Conservation (phyloP, 2,113 vertebrate species). For the Gavia stellata region DNA sequence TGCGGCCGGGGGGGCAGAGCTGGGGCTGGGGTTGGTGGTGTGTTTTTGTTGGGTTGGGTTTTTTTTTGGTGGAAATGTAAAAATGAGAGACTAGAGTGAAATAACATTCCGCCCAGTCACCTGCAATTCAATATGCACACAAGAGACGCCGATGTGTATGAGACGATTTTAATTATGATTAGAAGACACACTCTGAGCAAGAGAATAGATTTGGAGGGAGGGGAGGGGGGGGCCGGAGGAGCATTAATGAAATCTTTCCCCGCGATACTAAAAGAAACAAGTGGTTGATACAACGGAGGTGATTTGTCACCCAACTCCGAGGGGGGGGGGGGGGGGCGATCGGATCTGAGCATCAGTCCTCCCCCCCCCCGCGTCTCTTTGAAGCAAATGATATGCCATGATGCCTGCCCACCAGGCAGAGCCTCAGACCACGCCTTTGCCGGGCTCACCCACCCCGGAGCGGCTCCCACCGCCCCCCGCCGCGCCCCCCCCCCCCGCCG, state of each 20-base stretch:
- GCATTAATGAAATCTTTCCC: conserved; percentile 54
- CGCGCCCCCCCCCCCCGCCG: neutral
- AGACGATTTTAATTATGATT: conserved; percentile 70
- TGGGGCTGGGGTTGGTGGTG: neutral
- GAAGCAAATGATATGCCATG: neutral
- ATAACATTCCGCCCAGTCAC: conserved; percentile 51
- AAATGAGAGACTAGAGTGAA: conserved; percentile 47
- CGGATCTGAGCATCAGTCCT: neutral
- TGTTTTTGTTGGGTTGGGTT: no score
- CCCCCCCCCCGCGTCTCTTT: neutral
- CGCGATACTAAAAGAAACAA: conserved; percentile 50
- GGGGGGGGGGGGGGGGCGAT: neutral
- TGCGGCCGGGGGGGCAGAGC: neutral
- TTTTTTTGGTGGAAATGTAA: neutral
- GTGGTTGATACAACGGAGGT: conserved; percentile 43
- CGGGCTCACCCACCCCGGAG: neutral
- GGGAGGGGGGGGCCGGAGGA: neutral
- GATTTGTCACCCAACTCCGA: conserved; percentile 48
- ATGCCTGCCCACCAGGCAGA: neutral
- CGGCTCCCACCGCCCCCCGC: neutral
- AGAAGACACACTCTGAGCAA: conserved; percentile 54
- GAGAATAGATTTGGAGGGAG: conserved; percentile 55
- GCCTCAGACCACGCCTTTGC: neutral
- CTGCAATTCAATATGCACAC: conserved; percentile 57
- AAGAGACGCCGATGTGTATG: conserved; percentile 56